phyloP scores from a whole-genome alignment of 2,888 invertebrate species.

The Myopa testacea region DNA sequence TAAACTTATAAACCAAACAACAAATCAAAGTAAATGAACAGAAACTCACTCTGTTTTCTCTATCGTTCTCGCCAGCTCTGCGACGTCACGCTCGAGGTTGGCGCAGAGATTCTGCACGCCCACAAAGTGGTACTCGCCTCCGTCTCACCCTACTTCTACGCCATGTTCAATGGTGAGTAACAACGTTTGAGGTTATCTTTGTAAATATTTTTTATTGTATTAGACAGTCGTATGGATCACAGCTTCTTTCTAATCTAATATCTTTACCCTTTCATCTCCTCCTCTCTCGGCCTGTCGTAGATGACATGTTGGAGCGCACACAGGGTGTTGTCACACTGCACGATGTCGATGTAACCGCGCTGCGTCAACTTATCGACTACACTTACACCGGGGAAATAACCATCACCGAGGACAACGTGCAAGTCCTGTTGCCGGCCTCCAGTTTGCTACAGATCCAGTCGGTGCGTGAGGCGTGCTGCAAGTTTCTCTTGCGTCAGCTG shows the following conservation, averaged over 20 bases:
- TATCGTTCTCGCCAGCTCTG: slow-evolving; percentile 59
- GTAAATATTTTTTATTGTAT: not conserved
- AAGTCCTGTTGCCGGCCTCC: slow-evolving; percentile 78
- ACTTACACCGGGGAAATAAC: slow-evolving; percentile 80
- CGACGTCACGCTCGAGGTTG: slow-evolving; percentile 75
- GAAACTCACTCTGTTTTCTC: slow-evolving; percentile 3
- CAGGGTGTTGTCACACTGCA: slow-evolving; percentile 66
- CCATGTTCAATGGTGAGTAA: slow-evolving; percentile 71
- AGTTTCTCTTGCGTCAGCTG: slow-evolving; percentile 79
- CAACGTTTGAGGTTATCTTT: not conserved
- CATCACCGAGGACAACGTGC: slow-evolving; percentile 78
- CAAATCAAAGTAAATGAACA: not conserved
- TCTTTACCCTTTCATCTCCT: not conserved
- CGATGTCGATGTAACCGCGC: slow-evolving; percentile 73
- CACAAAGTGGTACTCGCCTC: slow-evolving; percentile 82
- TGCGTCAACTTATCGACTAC: slow-evolving; percentile 78
- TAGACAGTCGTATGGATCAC: not conserved
- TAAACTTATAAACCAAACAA: not conserved
- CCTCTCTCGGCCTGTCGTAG: slow-evolving; percentile 49
- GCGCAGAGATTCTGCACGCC: slow-evolving; percentile 75
- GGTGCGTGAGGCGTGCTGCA: slow-evolving; percentile 79
- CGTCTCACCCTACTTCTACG: slow-evolving; percentile 82
- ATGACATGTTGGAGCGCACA: slow-evolving; percentile 68
- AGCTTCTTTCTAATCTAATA: not conserved
- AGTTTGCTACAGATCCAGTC: slow-evolving; percentile 78